Evolutionary conservation across 1,140 invertebrate species (phyloP).

Genomic region (Cardiocondyla obscurior): DNA sequence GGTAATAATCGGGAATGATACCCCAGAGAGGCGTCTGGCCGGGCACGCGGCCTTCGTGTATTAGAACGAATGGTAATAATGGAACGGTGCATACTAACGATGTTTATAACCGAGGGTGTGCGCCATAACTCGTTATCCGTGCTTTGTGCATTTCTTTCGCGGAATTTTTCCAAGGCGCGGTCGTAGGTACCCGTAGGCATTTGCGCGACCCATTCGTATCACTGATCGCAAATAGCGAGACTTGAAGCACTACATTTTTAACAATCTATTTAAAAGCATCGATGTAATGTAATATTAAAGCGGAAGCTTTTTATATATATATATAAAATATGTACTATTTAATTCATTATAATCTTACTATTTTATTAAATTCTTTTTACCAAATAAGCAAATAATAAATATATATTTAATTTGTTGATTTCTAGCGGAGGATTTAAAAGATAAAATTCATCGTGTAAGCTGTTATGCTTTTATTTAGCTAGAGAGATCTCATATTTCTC

Average conservation of each 20-base stretch:
- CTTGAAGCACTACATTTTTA: neutral
- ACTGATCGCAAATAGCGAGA: neutral
- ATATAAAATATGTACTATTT: neutral
- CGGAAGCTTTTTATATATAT: no score
- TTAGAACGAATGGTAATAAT: conserved; percentile 82
- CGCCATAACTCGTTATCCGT: conserved; percentile 20
- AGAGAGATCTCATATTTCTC: neutral
- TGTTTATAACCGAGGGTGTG: conserved; percentile 68
- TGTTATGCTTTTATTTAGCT: neutral
- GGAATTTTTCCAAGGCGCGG: conserved; percentile 32
- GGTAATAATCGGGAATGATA: conserved; percentile 82
- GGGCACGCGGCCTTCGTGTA: conserved; percentile 66
- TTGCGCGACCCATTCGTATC: neutral
- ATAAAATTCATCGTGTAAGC: neutral
- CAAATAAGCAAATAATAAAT: neutral
- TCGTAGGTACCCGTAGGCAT: neutral
- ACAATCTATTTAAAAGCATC: neutral
- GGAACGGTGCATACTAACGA: conserved; percentile 73
- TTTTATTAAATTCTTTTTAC: neutral
- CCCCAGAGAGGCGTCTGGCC: conserved; percentile 78
- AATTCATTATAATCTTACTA: neutral
- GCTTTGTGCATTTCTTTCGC: conserved; percentile 1
- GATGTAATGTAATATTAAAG: neutral
- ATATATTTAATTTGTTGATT: neutral
- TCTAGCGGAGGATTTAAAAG: neutral